Conservation (phyloP, 2,797 vertebrate species). For the Pelochelys cantorii region DNA sequence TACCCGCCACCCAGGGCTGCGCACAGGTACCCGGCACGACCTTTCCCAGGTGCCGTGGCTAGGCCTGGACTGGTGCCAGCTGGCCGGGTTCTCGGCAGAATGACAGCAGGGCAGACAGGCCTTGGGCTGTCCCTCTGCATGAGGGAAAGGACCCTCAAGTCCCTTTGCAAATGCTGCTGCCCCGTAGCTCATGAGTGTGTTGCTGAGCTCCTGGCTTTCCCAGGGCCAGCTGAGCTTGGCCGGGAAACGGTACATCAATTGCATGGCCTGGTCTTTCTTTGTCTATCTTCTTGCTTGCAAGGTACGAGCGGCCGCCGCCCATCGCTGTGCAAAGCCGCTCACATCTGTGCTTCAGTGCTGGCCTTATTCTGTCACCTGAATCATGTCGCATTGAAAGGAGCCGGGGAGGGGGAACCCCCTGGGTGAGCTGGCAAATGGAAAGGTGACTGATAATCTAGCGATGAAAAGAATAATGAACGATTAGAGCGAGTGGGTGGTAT, state of each 20-base stretch:
- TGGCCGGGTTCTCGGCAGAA: neutral
- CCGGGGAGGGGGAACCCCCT: rapidly evolving
- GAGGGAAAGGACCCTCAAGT: neutral
- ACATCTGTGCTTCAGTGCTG: neutral
- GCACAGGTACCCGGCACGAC: neutral
- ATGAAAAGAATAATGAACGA: neutral
- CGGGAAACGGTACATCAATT: too few species aligned
- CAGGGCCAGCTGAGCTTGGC: neutral
- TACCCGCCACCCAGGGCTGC: too few species aligned
- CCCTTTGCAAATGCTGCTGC: neutral
- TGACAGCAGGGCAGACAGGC: neutral
- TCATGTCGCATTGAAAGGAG: neutral
- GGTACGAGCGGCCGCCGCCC: neutral
- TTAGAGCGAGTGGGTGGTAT: neutral
- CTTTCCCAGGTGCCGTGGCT: too few species aligned
- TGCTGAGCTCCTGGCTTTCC: neutral
- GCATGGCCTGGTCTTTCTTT: neutral
- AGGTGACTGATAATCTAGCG: neutral
- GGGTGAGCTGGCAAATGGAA: neutral
- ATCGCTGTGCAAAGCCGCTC: neutral
- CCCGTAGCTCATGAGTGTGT: neutral
- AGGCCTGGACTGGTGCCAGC: neutral
- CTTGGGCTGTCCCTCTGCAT: neutral
- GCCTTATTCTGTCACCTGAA: neutral
- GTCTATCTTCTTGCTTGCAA: neutral